These are phyloP conservation scores for Merodon equestris DNA, from an alignment of 2,888 invertebrate genomes.

Conservation along the genomic window DNA sequence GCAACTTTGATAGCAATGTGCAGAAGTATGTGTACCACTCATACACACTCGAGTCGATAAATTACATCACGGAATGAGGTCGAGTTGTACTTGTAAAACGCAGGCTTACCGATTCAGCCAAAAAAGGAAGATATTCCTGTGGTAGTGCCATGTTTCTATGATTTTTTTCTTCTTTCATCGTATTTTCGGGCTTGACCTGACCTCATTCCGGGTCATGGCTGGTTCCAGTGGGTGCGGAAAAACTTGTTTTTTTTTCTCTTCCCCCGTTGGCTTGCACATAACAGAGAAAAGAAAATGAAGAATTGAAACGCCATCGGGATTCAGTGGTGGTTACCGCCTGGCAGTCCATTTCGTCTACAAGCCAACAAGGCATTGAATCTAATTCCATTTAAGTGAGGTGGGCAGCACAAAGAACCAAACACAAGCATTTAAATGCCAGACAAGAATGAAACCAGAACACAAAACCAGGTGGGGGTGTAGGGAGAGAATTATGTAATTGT, in stretches of 20 bases:
- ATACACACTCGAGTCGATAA: slow-evolving; percentile 58
- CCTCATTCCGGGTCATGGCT: slow-evolving; percentile 61
- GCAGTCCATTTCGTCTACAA: slow-evolving; percentile 32
- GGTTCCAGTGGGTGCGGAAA: neutral
- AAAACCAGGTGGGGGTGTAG: neutral
- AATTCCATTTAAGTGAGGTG: slow-evolving; percentile 13
- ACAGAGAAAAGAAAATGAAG: neutral
- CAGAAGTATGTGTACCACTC: slow-evolving; percentile 24
- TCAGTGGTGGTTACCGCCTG: too few relatives aligned
- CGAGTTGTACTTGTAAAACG: slow-evolving; percentile 45
- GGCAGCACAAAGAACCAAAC: slow-evolving; percentile 31
- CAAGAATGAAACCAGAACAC: neutral
- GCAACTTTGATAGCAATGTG: slow-evolving; percentile 38
- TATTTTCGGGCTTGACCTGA: slow-evolving; percentile 55
- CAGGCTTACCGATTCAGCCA: slow-evolving; percentile 34
- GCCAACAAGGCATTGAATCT: slow-evolving; percentile 24
- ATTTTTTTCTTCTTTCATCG: slow-evolving; percentile 6
- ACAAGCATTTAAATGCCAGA: neutral
- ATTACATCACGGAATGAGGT: slow-evolving; percentile 58
- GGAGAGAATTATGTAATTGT: slow-evolving; percentile 41
- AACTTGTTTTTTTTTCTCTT: too few relatives aligned
- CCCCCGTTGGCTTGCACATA: too few relatives aligned
- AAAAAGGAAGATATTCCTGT: slow-evolving; percentile 23
- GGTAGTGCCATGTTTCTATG: slow-evolving; percentile 35
- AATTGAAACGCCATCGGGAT: too few relatives aligned